phyloP scores from a whole-genome alignment of 2,113 vertebrate genomes.

The Cyanocitta stelleri region DNA sequence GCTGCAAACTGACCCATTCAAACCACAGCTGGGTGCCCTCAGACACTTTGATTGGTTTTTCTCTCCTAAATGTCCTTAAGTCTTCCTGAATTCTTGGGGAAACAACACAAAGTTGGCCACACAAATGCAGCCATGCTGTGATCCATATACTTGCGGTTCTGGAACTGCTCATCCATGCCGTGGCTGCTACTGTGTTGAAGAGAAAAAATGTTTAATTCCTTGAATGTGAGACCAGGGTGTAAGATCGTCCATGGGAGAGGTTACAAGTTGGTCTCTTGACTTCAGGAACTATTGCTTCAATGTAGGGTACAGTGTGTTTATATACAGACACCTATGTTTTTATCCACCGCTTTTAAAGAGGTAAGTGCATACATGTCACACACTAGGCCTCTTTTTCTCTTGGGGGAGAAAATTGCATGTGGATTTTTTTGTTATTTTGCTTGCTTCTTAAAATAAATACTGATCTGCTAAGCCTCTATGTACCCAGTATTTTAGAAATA shows the following conservation, averaged over 20 bases:
- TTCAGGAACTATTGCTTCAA: not conserved
- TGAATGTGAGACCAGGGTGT: not conserved
- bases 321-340: not conserved
- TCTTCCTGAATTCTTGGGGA: not conserved
- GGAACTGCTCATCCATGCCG: not conserved
- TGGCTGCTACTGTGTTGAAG: not conserved
- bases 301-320: not conserved
- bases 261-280: not conserved
- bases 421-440: not conserved
- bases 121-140: not conserved
- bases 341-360: not conserved
- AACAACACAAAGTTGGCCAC: not conserved
- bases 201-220: not conserved
- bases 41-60: not conserved
- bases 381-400: not conserved
- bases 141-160: not conserved
- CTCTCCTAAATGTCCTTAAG: not conserved
- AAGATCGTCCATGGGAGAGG: not conserved
- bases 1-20: accelerated
- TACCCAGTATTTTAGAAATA: not conserved
- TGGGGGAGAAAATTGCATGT: not conserved
- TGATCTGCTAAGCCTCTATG: not conserved
- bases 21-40: not conserved
- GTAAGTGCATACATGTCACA: not conserved
- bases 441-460: not conserved